A percentile compares a stretch with the other conserved stretches of the same genome.
phyloP scores from a whole-genome alignment of 2,797 vertebrate species.

The Petrocephalus schoutedeni region DNA sequence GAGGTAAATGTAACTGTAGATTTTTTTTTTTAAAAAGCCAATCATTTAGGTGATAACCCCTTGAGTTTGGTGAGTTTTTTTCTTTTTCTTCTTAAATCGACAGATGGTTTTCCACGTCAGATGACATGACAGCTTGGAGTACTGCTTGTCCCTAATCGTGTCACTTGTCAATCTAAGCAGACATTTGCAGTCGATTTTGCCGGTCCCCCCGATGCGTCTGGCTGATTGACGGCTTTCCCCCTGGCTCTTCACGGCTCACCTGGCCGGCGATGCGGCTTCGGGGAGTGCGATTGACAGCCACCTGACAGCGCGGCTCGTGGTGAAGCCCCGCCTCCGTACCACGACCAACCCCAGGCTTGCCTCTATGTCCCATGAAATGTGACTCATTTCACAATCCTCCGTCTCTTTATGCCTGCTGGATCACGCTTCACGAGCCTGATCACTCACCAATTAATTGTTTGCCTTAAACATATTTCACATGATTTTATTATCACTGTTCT shows the following conservation, averaged over 20 bases:
- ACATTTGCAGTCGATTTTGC: conserved; percentile 40
- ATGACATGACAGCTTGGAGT: conserved; percentile 20
- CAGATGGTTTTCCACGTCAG: conserved; percentile 18
- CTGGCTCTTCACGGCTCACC: not conserved
- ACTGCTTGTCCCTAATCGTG: not conserved
- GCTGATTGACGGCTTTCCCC: conserved; percentile 55
- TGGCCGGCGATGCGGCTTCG: not conserved
- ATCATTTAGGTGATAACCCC: too few relatives aligned
- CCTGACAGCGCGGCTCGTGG: not conserved
- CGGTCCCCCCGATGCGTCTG: conserved; percentile 31
- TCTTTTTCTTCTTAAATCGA: not conserved
- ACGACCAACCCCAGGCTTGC: not conserved
- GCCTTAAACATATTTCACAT: not conserved
- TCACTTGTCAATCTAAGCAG: conserved; percentile 41
- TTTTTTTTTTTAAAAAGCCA: not conserved
- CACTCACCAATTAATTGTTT: not conserved
- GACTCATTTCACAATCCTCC: not conserved
- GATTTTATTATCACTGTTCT: not conserved
- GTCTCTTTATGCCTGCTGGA: not conserved
- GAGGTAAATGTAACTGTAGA: not conserved
- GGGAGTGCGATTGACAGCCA: conserved; percentile 1
- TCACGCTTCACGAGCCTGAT: not conserved
- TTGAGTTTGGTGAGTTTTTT: not conserved
- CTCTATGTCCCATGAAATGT: not conserved
- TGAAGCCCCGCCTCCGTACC: not conserved